Evolutionary conservation across 2,113 vertebrate species (phyloP).

Genomic region (Nyctereutes procyonoides): DNA sequence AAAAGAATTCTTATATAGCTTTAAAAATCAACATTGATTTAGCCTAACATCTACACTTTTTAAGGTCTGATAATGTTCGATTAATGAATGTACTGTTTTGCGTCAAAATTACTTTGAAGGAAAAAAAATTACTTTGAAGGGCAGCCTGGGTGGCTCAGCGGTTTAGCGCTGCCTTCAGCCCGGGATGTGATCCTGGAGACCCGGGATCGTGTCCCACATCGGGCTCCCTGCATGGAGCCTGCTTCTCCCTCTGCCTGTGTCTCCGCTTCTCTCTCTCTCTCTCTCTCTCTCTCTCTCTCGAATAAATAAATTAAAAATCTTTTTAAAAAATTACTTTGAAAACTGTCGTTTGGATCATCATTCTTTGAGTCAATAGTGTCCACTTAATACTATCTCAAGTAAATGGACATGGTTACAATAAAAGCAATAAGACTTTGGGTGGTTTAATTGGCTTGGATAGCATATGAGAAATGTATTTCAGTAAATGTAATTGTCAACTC

Average conservation of each 20-base stretch:
- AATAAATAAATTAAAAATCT: no score
- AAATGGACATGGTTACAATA: neutral
- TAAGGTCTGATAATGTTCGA: neutral
- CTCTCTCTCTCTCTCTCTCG: no score
- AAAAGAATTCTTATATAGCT: neutral
- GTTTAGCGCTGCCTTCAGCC: no score
- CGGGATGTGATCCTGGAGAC: no score
- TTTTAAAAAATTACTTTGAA: neutral
- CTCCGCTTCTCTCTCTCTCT: no score
- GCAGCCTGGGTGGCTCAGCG: no score
- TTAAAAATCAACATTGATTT: neutral
- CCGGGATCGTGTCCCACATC: no score
- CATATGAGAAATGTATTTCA: slow-evolving; percentile 41
- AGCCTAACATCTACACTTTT: neutral
- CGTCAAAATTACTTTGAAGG: neutral
- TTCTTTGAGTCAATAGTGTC: neutral
- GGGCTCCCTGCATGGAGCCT: no score
- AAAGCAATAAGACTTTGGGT: neutral
- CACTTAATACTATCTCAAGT: neutral
- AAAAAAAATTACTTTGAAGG: no score
- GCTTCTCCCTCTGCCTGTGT: no score
- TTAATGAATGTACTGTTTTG: neutral
- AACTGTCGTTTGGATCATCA: neutral
- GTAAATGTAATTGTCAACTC: slow-evolving; percentile 24
- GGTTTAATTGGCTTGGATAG: slow-evolving; percentile 29